A percentile compares a stretch with the other conserved stretches of the same genome.
Evolutionary conservation across 2,888 invertebrate species (phyloP).

Genomic region (Tipula unca): DNA sequence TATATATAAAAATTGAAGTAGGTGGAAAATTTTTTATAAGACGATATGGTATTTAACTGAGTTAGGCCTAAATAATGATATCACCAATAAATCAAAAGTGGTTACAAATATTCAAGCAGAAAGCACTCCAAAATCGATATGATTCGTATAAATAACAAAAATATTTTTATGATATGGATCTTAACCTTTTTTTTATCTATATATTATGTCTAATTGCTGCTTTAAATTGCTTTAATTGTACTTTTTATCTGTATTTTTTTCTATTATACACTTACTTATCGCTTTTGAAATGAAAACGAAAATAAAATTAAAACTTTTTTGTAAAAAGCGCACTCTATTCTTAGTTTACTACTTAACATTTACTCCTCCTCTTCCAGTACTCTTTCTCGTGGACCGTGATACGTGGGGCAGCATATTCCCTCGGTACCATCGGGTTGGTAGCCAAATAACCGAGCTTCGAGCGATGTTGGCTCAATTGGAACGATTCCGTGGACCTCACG

Average conservation of each 20-base stretch:
- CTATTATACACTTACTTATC: neutral
- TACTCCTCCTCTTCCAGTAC: conserved; percentile 38
- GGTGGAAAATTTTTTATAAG: neutral
- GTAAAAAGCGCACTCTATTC: neutral
- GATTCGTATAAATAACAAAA: neutral
- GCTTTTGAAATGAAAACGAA: neutral
- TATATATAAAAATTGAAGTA: neutral
- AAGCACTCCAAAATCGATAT: neutral
- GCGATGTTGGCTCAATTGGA: conserved; percentile 67
- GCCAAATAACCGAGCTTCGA: conserved; percentile 74
- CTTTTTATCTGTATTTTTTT: neutral
- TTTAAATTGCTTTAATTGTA: neutral
- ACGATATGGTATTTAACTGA: neutral
- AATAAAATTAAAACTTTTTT: neutral
- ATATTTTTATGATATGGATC: neutral
- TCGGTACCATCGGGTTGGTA: conserved; percentile 76
- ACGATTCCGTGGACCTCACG: conserved; percentile 84
- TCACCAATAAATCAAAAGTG: neutral
- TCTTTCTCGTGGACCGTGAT: conserved; percentile 39
- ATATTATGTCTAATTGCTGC: neutral
- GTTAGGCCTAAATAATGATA: neutral
- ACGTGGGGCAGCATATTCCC: conserved; percentile 69
- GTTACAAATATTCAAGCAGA: neutral
- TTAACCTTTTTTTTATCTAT: neutral
- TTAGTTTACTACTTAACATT: neutral